These are phyloP conservation scores for Pachydiplax longipennis DNA, from an alignment of 2,888 invertebrate species.

Conservation along the genomic window DNA sequence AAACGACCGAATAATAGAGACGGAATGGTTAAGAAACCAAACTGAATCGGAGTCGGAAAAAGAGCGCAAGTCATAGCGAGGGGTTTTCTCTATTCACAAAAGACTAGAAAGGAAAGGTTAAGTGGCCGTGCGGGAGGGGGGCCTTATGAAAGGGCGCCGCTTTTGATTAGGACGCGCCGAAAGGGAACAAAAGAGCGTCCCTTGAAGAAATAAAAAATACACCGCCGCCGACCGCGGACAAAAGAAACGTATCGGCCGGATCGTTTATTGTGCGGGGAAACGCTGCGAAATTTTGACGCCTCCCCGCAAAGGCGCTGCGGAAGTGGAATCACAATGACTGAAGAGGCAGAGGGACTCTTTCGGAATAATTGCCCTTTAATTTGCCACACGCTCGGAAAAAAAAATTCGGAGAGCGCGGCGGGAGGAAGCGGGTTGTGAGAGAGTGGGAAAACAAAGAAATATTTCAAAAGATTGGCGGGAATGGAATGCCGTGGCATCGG, in stretches of 20 bases:
- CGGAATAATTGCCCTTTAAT: slow-evolving; percentile 37
- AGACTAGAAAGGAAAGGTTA: not conserved
- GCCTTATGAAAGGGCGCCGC: not conserved
- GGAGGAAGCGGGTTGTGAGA: not conserved
- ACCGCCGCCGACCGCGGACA: not conserved
- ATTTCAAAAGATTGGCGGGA: slow-evolving; percentile 12
- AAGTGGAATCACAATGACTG: not conserved
- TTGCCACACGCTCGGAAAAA: not conserved
- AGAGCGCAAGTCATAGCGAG: not conserved
- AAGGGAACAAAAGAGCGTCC: not conserved
- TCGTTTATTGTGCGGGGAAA: not conserved
- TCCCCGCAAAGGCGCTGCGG: not conserved
- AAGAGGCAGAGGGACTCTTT: not conserved
- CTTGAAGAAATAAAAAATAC: not conserved
- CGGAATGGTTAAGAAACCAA: not conserved
- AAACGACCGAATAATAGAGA: not conserved
- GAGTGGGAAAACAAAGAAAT: slow-evolving; percentile 38
- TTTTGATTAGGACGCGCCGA: not conserved
- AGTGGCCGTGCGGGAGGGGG: not conserved
- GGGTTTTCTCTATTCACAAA: not conserved
- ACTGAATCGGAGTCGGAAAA: not conserved
- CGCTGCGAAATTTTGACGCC: not conserved
- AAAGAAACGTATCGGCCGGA: not conserved
- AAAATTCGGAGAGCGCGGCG: not conserved
- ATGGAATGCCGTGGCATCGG: not conserved